Evolutionary conservation across 2,888 invertebrate genomes (phyloP), one percentile per base, ranked within the genome.

Genomic region (Rhogogaster chlorosoma): DNA sequence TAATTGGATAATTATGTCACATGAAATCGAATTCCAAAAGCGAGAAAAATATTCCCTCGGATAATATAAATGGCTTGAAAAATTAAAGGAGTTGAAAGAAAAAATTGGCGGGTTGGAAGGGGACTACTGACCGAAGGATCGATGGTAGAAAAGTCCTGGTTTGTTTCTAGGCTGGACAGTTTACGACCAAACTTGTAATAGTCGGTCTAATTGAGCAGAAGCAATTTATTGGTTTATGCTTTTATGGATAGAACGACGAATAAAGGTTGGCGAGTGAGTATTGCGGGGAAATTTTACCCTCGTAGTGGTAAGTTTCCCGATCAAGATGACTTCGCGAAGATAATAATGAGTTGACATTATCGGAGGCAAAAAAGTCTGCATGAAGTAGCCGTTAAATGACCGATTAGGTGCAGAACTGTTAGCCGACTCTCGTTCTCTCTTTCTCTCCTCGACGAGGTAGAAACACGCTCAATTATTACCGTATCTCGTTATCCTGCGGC

Each of bases 221-320:
- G 83, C 87, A 86, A 89, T 89, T 88, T 88, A 89, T 88, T 77
- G 86, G 26, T 53, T 77, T 53, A 53, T 53, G 53, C 77, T 71
- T 87, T 85, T 85, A 87, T 86, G 85, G 86, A 87, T 86, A 86
- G 36, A 53, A 29, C 7, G 6, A 18, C 45, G 73, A 77, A 29
- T 12, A 15, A 15, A 15, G 15, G 15, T 15, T 12, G 9, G 15
- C n/a, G 57, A 73, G 32, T n/a, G 1, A 45, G 73, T 84, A 18
- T 49, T n/a, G 10, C 49, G 29, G 6, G 67, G 0, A 6, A 32
- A 29, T 18, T 32, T 29, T n/a, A n/a, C 32, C 1, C 0, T 26
- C 22, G n/a, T 61, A 22, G 32, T 22, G 32, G 67, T 42, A 64
- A 22, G 36, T 26, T 64, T 12, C 38, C 84, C 75, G 49, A 80